Conservation (phyloP, 2,888 invertebrate species). For the Metellina segmentata region DNA sequence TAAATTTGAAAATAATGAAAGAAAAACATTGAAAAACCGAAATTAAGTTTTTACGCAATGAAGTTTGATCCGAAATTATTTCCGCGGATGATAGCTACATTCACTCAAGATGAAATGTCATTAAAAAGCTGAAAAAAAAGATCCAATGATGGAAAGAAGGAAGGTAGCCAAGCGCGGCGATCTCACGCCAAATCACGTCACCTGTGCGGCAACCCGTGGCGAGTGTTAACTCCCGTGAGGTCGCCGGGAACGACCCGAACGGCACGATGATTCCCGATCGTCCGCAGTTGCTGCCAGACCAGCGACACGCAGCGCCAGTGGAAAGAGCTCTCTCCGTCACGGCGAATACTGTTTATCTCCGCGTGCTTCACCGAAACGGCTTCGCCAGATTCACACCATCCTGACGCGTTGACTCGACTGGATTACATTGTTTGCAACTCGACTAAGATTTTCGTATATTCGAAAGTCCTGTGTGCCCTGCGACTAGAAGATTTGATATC, state of each 20-base stretch:
- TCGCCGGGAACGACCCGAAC: conserved; percentile 75
- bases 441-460: not conserved
- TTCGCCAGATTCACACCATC: not conserved
- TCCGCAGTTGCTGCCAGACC: conserved; percentile 59
- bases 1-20: not conserved
- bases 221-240: conserved; percentile 71
- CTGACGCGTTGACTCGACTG: not conserved
- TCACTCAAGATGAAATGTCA: too few species aligned
- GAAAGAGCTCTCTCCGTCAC: not conserved
- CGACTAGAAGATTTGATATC: conserved; percentile 4
- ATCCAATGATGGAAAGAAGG: too few species aligned
- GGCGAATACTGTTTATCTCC: not conserved
- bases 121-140: too few species aligned
- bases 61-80: not conserved
- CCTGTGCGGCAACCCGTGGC: conserved; percentile 47
- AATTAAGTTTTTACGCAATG: not conserved
- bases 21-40: not conserved
- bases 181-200: conserved; percentile 11
- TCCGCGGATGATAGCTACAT: too few species aligned
- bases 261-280: conserved; percentile 73
- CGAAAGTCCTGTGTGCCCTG: not conserved
- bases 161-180: conserved; percentile 43
- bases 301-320: conserved; percentile 13
- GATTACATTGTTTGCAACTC: not conserved
- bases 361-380: conserved; percentile 21